Percentiles rank a stretch among this genome's conserved stretches.
phyloP scores from a whole-genome alignment of 1,140 invertebrate genomes.

The Cheumatopsyche charites region DNA sequence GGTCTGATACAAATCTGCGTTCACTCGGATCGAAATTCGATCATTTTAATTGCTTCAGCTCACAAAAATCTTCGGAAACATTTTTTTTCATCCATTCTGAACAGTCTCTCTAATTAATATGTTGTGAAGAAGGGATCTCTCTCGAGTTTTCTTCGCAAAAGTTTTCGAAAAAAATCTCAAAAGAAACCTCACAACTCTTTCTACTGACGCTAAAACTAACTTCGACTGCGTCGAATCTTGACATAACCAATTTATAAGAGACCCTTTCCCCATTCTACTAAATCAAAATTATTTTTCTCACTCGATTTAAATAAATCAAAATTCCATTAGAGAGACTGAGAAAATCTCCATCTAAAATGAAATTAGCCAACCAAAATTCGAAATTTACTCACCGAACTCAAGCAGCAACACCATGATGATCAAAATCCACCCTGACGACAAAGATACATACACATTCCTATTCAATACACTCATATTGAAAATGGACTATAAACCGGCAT shows the following conservation, averaged over 20 bases:
- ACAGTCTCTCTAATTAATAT: constrained; percentile 8
- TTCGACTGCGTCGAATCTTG: neutral
- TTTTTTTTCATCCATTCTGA: neutral
- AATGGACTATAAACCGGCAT: too few relatives aligned
- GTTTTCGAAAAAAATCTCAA: constrained; percentile 15
- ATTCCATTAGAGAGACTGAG: too few relatives aligned
- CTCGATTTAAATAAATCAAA: too few relatives aligned
- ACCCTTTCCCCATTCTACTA: neutral
- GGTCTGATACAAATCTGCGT: too few relatives aligned
- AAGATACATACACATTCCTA: neutral
- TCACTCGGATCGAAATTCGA: too few relatives aligned
- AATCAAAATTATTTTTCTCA: constrained; percentile 1
- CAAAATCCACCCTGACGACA: constrained; percentile 18
- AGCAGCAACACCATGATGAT: neutral
- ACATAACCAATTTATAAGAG: constrained; percentile 10
- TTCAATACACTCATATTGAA: constrained; percentile 21
- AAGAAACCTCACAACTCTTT: constrained; percentile 19
- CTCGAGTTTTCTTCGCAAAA: neutral
- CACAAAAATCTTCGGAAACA: too few relatives aligned
- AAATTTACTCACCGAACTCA: constrained; percentile 14
- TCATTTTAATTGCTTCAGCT: too few relatives aligned
- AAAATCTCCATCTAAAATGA: neutral
- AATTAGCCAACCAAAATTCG: neutral
- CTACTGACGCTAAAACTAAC: constrained; percentile 9
- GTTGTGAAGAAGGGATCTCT: neutral